Conservation (phyloP, 2,888 invertebrate species). For the Phaonia tiefii region DNA sequence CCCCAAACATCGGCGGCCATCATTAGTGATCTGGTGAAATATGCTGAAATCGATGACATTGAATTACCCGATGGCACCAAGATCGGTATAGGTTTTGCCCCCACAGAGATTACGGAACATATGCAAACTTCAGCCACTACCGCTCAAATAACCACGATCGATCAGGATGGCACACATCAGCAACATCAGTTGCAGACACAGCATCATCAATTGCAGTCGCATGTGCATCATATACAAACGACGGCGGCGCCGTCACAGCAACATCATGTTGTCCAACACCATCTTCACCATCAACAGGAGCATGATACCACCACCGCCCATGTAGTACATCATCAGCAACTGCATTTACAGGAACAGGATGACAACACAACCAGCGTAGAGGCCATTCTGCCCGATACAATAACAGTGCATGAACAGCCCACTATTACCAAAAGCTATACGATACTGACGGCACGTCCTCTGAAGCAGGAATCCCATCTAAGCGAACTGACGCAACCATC, state of each 20-base stretch:
- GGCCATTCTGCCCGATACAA: slow-evolving; percentile 74
- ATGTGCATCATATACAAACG: slow-evolving; percentile 67
- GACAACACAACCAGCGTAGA: slow-evolving; percentile 74
- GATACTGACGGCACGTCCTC: slow-evolving; percentile 79
- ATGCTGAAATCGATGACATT: slow-evolving; percentile 81
- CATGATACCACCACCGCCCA: slow-evolving; percentile 69
- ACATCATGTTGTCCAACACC: slow-evolving; percentile 69
- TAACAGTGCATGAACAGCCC: slow-evolving; percentile 74
- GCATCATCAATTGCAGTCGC: slow-evolving; percentile 67
- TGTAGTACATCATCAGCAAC: slow-evolving; percentile 71
- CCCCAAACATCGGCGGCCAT: slow-evolving; percentile 80
- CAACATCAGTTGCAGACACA: slow-evolving; percentile 68
- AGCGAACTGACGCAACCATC: slow-evolving; percentile 74
- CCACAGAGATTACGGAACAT: slow-evolving; percentile 79
- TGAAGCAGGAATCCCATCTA: slow-evolving; percentile 76
- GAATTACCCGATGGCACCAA: slow-evolving; percentile 81
- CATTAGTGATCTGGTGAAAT: slow-evolving; percentile 80
- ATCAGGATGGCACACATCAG: slow-evolving; percentile 71
- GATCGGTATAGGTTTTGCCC: slow-evolving; percentile 80
- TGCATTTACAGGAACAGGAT: slow-evolving; percentile 74
- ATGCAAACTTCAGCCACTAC: slow-evolving; percentile 73
- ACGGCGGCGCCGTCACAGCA: slow-evolving; percentile 70
- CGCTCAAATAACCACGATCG: slow-evolving; percentile 77
- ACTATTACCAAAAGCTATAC: slow-evolving; percentile 79
- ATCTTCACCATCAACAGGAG: slow-evolving; percentile 68